Evolutionary conservation across 2,797 vertebrate species (phyloP).

Genomic region (Micrastur ruficollis): DNA sequence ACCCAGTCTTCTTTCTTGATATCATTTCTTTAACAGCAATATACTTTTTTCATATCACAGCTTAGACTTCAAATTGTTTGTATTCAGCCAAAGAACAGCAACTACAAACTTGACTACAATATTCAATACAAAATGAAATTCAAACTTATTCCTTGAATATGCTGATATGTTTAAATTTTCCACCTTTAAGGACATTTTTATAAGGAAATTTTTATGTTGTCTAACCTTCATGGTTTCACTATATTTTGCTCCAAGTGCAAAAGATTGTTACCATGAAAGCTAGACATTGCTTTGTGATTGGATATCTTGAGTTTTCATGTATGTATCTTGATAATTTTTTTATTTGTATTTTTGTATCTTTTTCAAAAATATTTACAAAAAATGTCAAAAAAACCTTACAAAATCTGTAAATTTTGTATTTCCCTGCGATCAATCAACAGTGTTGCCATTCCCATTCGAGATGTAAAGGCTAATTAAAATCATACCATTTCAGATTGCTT

Average conservation of each 20-base stretch:
- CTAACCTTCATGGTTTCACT: not conserved
- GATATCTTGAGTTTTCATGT: not conserved
- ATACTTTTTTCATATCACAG: not conserved
- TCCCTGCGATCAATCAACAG: not conserved
- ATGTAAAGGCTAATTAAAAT: not conserved
- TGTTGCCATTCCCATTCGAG: not conserved
- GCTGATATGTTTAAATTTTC: not conserved
- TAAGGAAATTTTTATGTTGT: not conserved
- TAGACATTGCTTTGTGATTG: not conserved
- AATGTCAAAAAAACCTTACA: fast-evolving
- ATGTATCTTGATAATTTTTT: not conserved
- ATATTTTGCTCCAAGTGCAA: not conserved
- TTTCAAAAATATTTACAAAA: not conserved
- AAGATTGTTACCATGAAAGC: not conserved
- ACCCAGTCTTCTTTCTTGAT: not conserved
- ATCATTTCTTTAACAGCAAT: not conserved
- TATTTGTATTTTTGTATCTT: not conserved
- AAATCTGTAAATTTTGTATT: not conserved
- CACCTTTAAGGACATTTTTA: not conserved
- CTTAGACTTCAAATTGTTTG: not conserved
- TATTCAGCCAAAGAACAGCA: not conserved
- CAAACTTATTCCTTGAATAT: not conserved
- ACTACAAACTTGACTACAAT: not conserved
- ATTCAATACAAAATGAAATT: not conserved
- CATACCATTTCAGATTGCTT: not conserved